These are phyloP conservation scores for Solen grandis DNA, from an alignment of 1,140 invertebrate genomes.

Conservation along the genomic window DNA sequence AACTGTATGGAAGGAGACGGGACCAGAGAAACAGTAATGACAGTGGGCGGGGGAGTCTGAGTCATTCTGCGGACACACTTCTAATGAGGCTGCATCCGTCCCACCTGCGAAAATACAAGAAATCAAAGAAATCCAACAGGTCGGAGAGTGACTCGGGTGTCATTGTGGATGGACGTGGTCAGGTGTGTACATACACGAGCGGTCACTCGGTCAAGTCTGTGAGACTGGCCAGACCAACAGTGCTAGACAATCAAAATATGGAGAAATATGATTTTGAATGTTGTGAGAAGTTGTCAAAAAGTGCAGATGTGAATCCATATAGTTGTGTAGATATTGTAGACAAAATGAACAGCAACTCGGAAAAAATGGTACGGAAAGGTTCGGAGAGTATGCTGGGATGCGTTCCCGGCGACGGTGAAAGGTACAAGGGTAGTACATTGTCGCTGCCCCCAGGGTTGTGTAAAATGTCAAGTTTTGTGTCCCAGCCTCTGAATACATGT, in stretches of 20 bases:
- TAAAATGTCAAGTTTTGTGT: slow-evolving; percentile 21
- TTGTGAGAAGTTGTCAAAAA: neutral
- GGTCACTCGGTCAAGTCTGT: slow-evolving; percentile 20
- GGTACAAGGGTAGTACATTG: slow-evolving; percentile 41
- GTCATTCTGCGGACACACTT: slow-evolving; percentile 44
- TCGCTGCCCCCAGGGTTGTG: slow-evolving; percentile 19
- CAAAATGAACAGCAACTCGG: slow-evolving; percentile 25
- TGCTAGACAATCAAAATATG: slow-evolving; percentile 4
- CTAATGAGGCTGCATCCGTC: slow-evolving; percentile 42
- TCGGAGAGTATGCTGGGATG: too few species aligned
- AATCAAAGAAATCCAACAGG: slow-evolving; percentile 31
- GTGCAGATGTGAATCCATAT: slow-evolving; percentile 40
- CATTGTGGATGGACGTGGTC: slow-evolving; percentile 28
- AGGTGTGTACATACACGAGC: slow-evolving; percentile 15
- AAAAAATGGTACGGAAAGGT: neutral
- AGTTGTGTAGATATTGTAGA: slow-evolving; percentile 51
- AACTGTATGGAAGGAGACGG: slow-evolving; percentile 1
- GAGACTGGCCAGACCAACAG: neutral
- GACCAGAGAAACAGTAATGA: slow-evolving; percentile 10
- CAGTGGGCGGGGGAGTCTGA: slow-evolving; percentile 49
- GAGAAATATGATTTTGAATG: slow-evolving; percentile 15
- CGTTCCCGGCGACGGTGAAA: slow-evolving; percentile 1
- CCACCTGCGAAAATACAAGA: slow-evolving; percentile 12
- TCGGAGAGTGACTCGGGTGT: slow-evolving; percentile 51
- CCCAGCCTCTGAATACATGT: slow-evolving; percentile 28